A percentile compares a stretch with the other conserved stretches of the same genome.
These are phyloP conservation scores for Cephus pygmeus DNA, from an alignment of 2,888 invertebrate species.

Conservation along the genomic window DNA sequence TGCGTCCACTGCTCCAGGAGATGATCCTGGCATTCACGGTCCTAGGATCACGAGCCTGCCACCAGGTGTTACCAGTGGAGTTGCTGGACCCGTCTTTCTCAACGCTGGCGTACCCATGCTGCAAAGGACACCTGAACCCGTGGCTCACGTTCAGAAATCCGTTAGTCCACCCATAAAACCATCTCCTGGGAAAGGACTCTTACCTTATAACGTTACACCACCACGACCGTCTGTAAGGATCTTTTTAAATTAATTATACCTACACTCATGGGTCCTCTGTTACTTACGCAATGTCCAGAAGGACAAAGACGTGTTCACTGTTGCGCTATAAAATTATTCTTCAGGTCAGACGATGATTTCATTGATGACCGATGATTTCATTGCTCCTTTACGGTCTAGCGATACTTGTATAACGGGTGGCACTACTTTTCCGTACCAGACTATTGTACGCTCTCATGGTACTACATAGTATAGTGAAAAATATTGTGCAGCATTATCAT, in stretches of 20 bases:
- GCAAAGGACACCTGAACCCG: slow-evolving; percentile 48
- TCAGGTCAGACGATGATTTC: not conserved
- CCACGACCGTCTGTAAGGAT: slow-evolving; percentile 76
- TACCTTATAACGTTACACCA: slow-evolving; percentile 90
- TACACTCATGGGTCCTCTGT: not conserved
- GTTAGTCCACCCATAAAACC: slow-evolving; percentile 56
- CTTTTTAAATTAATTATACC: not conserved
- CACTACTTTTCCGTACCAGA: not conserved
- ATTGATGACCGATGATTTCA: slow-evolving; percentile 7
- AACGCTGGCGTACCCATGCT: slow-evolving; percentile 58
- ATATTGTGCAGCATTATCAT: not conserved
- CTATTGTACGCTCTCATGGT: not conserved
- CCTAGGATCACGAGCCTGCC: slow-evolving; percentile 62
- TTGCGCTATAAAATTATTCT: not conserved
- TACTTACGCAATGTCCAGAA: not conserved
- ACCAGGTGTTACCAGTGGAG: slow-evolving; percentile 61
- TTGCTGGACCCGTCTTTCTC: slow-evolving; percentile 58
- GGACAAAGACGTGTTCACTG: not conserved
- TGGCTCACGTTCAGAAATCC: slow-evolving; percentile 34
- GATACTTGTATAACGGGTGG: slow-evolving; percentile 1
- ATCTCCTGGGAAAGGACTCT: slow-evolving; percentile 73
- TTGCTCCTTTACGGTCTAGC: not conserved
- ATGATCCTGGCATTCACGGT: slow-evolving; percentile 42
- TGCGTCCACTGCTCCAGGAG: slow-evolving; percentile 44
- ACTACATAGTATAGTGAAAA: not conserved